Evolutionary conservation across 2,113 vertebrate genomes (phyloP), one percentile per base, ranked within the genome.

Genomic region (Poecilia latipinna): DNA sequence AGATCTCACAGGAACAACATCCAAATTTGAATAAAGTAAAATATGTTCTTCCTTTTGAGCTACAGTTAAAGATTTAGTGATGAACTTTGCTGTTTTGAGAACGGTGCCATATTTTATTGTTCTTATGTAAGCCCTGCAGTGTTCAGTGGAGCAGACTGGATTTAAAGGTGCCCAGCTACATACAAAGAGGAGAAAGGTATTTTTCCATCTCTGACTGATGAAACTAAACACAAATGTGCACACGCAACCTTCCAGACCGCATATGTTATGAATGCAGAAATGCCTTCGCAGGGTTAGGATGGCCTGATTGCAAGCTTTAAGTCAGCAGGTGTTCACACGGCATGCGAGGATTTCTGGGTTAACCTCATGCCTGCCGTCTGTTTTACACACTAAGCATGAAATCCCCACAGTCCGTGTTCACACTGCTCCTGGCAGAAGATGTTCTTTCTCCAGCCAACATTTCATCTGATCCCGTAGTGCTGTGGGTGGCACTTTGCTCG

Each of bases 341-440:
- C 66, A 39, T 80, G 68, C 63, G 51, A 85, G 85, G 70, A 84
- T 90, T 83, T 80, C 82, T 86, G 29, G 67, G 39, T 35, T 11
- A 78, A 77, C 78, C 83, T 84, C 69, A 73, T 71, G 28, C 42
- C 8, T 1, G 12, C 74, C 37, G 81, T 85, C 68, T 84, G 62
- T 74, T 85, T 73, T 82, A 79, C 44, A 74, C 73, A 79, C 61
- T 78, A 70, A 86, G 64, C 62, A 48, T 37, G 11, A 68, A 79
- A 70, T 82, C 80, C 83, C 81, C 63, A 57, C 17, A 68, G 64
- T 73, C 0, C 61, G 3, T 54, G 73, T 77, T 81, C 72, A 70
- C 73, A 74, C 51, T 11, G 77, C 51, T 77, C 39, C 80, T 84
- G 82, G 86, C 70, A 74, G 75, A 70, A 87, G 82, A 62, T 78